phyloP scores from a whole-genome alignment of 2,113 vertebrate species.

The Melanerpes formicivorus region DNA sequence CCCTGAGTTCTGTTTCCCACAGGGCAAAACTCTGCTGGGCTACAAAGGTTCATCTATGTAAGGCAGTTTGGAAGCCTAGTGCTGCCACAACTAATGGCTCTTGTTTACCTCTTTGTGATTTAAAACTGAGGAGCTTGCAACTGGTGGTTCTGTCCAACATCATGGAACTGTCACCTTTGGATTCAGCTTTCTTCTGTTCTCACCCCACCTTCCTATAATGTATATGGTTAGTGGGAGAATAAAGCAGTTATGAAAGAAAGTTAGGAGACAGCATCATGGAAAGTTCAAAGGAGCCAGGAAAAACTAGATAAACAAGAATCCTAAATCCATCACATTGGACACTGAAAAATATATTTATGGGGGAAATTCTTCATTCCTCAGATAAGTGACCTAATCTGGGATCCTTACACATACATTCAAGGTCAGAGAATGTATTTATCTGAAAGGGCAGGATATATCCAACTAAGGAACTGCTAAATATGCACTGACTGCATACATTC shows the following conservation, averaged over 20 bases:
- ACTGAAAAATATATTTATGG: background rate
- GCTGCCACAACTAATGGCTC: background rate
- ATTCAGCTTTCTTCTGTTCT: background rate
- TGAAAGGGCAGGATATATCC: background rate
- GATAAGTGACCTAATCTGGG: background rate
- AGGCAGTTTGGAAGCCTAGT: background rate
- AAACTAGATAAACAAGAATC: background rate
- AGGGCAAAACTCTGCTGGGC: conserved; percentile 10
- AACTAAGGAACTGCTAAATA: background rate
- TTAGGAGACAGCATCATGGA: background rate
- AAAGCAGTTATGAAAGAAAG: background rate
- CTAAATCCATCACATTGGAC: background rate
- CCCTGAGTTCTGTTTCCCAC: conserved; percentile 16
- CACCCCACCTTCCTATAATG: fast-evolving
- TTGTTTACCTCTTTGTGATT: background rate
- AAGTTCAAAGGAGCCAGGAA: background rate
- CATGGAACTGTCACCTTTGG: background rate
- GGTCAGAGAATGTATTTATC: background rate
- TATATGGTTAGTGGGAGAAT: background rate
- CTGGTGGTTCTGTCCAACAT: background rate
- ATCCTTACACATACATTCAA: background rate
- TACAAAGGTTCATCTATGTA: background rate
- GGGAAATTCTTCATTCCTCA: background rate
- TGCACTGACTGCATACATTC: background rate
- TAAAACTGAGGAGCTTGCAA: background rate